Evolutionary conservation across 1,140 invertebrate species (phyloP).

Genomic region (Drosophila kurseongensis): DNA sequence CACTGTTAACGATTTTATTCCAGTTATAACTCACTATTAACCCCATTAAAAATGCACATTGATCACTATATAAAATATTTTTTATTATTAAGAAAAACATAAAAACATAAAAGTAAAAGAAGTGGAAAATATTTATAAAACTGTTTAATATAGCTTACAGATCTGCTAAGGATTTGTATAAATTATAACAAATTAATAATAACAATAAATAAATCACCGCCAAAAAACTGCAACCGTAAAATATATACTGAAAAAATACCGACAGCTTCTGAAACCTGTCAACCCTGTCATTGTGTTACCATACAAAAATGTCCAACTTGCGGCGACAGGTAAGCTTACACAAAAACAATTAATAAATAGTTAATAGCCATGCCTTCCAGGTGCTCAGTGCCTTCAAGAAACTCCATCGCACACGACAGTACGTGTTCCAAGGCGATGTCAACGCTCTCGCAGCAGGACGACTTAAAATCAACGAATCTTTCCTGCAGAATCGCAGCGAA

Average conservation of each 20-base stretch:
- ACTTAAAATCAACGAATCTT: slow-evolving; percentile 73
- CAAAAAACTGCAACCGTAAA: neutral
- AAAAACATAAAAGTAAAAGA: no score
- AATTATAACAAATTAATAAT: neutral
- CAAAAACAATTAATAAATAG: neutral
- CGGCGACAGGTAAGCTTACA: slow-evolving; percentile 55
- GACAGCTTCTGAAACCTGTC: neutral
- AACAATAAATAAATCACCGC: neutral
- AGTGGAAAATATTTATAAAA: no score
- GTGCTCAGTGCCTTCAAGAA: slow-evolving; percentile 75
- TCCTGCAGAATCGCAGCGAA: slow-evolving; percentile 66
- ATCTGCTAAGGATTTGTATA: no score
- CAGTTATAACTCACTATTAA: no score
- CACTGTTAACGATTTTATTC: no score
- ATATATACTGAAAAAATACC: neutral
- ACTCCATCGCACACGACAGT: slow-evolving; percentile 73
- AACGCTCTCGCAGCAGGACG: slow-evolving; percentile 57
- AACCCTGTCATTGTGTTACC: neutral
- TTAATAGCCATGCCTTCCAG: slow-evolving; percentile 19
- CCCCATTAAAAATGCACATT: no score
- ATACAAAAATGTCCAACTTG: slow-evolving; percentile 67
- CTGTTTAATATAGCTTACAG: no score
- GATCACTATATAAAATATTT: no score
- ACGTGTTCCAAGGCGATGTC: slow-evolving; percentile 71
- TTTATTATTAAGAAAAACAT: no score